phyloP scores from a whole-genome alignment of 1,140 invertebrate species.

The Drosophila persimilis region DNA sequence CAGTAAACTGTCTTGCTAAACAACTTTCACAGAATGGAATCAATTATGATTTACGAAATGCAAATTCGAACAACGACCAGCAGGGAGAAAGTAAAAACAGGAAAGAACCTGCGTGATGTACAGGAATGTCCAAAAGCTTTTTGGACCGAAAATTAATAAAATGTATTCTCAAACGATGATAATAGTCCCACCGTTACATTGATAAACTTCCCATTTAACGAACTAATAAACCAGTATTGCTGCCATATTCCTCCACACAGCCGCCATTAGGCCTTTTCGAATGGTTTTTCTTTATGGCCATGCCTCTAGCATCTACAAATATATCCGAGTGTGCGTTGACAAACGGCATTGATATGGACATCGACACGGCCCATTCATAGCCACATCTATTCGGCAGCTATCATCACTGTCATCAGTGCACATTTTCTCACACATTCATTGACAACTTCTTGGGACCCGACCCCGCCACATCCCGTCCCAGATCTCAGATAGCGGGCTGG shows the following conservation, averaged over 20 bases:
- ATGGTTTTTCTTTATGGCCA: constrained; percentile 49
- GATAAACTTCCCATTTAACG: constrained; percentile 65
- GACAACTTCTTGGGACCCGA: constrained; percentile 40
- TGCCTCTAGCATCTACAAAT: neutral
- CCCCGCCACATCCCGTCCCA: constrained; percentile 6
- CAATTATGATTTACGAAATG: no score
- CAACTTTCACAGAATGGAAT: no score
- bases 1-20: no score
- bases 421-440: constrained; percentile 78
- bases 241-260: constrained; percentile 37
- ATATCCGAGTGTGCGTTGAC: constrained; percentile 9
- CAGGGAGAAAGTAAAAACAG: no score
- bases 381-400: constrained; percentile 32
- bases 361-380: constrained; percentile 51
- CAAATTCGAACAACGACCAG: no score
- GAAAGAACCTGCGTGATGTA: no score
- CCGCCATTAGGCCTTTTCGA: constrained; percentile 44
- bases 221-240: constrained; percentile 67
- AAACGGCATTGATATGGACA: constrained; percentile 20
- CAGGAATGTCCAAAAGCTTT: constrained; percentile 26
- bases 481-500: constrained; percentile 13
- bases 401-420: constrained; percentile 48
- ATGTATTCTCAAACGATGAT: constrained; percentile 55
- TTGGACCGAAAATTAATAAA: constrained; percentile 56
- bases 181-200: constrained; percentile 48